These are phyloP conservation scores for Molanna angustata DNA, from an alignment of 2,888 invertebrate species.

Conservation along the genomic window DNA sequence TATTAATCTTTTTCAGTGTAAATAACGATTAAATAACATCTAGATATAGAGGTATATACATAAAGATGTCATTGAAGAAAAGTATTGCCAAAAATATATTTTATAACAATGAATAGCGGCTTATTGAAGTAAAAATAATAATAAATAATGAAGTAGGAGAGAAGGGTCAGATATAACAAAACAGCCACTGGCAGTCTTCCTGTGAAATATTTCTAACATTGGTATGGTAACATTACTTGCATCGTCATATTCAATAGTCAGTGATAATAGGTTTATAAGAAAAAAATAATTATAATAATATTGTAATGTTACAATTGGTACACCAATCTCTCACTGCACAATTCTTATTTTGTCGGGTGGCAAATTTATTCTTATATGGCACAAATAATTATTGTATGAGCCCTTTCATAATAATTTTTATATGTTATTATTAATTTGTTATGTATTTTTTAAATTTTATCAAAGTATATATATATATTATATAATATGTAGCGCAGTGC, in stretches of 20 bases:
- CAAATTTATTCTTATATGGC: background rate
- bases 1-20: conserved; percentile 26
- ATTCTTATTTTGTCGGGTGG: conserved; percentile 12
- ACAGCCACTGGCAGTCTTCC: conserved; percentile 11
- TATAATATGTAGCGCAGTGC: no score
- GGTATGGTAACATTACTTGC: background rate
- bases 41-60: conserved; percentile 16
- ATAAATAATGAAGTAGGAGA: background rate
- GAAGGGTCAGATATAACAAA: background rate
- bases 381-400: background rate
- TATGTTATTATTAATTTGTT: background rate
- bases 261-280: conserved; percentile 3
- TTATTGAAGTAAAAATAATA: conserved; percentile 8
- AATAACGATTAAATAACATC: conserved; percentile 14
- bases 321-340: background rate
- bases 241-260: no score
- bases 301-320: background rate
- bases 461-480: no score
- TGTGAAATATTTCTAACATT: no score
- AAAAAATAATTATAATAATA: conserved; percentile 1
- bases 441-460: no score
- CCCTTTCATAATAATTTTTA: background rate
- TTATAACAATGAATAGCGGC: conserved; percentile 14
- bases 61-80: conserved; percentile 7
- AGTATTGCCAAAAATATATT: conserved; percentile 18